Percentiles rank a stretch among this genome's conserved stretches.
These are phyloP conservation scores for Jordanella pulchra DNA, from an alignment of 2,797 vertebrate genomes.

Conservation along the genomic window DNA sequence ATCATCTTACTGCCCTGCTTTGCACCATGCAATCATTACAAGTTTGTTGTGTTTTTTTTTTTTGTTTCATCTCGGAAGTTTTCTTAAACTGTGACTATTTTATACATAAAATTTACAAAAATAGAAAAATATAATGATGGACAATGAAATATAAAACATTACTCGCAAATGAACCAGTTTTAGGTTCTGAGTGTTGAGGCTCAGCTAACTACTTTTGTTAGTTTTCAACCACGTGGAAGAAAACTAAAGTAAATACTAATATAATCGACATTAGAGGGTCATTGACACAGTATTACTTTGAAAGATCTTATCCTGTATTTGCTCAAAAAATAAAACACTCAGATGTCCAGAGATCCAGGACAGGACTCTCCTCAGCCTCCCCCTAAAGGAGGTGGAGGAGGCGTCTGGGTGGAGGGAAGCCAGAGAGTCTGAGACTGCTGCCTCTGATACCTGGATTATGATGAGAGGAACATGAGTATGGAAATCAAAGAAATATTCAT, in stretches of 20 bases:
- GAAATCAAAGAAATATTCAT: too few relatives aligned
- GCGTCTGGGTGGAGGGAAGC: too few relatives aligned
- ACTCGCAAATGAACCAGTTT: slow-evolving; percentile 8
- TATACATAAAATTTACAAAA: slow-evolving; percentile 4
- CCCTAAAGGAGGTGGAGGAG: too few relatives aligned
- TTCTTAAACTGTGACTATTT: slow-evolving; percentile 1
- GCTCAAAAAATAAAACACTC: not conserved
- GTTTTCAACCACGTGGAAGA: not conserved
- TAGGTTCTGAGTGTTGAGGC: slow-evolving; percentile 2
- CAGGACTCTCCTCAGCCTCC: too few relatives aligned
- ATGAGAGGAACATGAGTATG: too few relatives aligned
- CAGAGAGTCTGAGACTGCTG: too few relatives aligned
- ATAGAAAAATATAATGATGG: not conserved
- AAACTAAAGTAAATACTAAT: not conserved
- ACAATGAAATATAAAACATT: slow-evolving; percentile 6
- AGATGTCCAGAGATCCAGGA: too few relatives aligned
- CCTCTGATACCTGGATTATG: too few relatives aligned
- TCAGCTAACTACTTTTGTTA: slow-evolving; percentile 7
- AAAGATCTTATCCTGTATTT: not conserved
- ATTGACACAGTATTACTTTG: not conserved
- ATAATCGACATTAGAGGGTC: not conserved
- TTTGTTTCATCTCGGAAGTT: slow-evolving; percentile 28
- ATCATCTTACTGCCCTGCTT: not conserved
- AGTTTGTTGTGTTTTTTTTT: slow-evolving; percentile 9
- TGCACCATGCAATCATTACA: slow-evolving; percentile 7